Evolutionary conservation across 2,113 vertebrate species (phyloP), one percentile per base, ranked within the genome.

Genomic region (Gambusia affinis): DNA sequence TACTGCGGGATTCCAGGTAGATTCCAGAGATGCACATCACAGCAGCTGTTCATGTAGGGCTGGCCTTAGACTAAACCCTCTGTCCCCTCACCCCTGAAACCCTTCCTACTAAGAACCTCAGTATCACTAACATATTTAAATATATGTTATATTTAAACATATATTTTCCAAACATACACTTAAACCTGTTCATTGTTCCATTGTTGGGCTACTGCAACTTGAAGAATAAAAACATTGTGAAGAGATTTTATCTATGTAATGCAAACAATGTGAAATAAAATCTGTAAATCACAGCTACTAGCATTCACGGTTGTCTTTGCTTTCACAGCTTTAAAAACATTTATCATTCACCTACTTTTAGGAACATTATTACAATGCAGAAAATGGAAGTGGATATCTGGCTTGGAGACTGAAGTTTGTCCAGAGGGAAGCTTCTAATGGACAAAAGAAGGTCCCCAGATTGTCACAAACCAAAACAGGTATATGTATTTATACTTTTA

Each of bases 341-440:
- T 31, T 31, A 31, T 31, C 30, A 31, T 31, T 31, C 30, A 31
- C 24, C 15, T 30, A 12, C 1, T 68, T 80, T 77, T 70, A 67
- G 67, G 83, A 78, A 12, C 71, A 78, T 44, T 81, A 7, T 51
- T 72, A 64, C 54, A 79, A 64, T 79, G 39, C 63, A 39, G 60
- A 69, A 75, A 60, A 75, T 60, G 75, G 75, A 4, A 72, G 64
- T 75, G 64, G 67, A 10, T 81, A 64, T 85, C 72, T 78, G 17
- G 72, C 68, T 33, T 79, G 64, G 60, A 73, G 72, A 76, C 27
- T 76, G 15, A 82, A 75, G 6, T 60, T 42, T 74, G 64, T 80
- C 5, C 75, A 81, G 61, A 75, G 73, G 28, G 66, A 81, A 57
- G 62, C 60, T n/a, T 79, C 63, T 28, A 29, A 67, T 1, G 72